Evolutionary conservation across 2,113 vertebrate species (phyloP), one percentile per base, ranked within the genome.

Genomic region (Apteryx mantelli): DNA sequence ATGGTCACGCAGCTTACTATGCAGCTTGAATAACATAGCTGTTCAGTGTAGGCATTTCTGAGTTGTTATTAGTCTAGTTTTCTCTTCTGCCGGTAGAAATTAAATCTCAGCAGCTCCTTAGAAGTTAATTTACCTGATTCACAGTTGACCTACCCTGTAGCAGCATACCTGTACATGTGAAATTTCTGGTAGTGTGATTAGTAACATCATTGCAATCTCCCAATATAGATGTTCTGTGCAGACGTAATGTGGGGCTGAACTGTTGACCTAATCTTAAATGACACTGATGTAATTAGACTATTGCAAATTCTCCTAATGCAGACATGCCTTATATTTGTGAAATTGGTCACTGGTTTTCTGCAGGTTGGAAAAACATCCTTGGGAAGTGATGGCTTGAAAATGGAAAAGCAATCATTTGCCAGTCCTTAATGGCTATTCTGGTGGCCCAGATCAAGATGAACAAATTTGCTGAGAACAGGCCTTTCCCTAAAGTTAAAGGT

Each of bases 331-430:
- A 88, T 70, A 52, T 82, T 77, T 95, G 25, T 69, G 56, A 68
- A 69, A 93, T 52, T 65, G 91, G 60, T 81, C 76, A 78, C 28
- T 4, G 2, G 19, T 81, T 76, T 38, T 64, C 69, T 86, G 48
- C 11, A 65, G 16, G 22, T 60, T 79, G 69, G 88, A 87, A 84
- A 94, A 42, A 85, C 19, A 58, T 55, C 58, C 50, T 80, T 92
- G 55, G 75, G 73, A 94, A 91, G 82, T 68, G 16, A 93, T 90
- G 70, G 18, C 56, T 92, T 89, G 36, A 87, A 66, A 92, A 88
- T 73, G 63, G 50, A 83, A 93, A 95, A 61, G 15, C n/a, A 82
- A 52, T 91, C 5, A 73, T 92, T 91, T 95, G 17, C 21, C 61
- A 82, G 66, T 21, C 13, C 46, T 95, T 79, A 91, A 82, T 79